A percentile compares a stretch with the other conserved stretches of the same genome.
Conservation (phyloP, 2,888 invertebrate genomes). For the Rapana venosa region DNA sequence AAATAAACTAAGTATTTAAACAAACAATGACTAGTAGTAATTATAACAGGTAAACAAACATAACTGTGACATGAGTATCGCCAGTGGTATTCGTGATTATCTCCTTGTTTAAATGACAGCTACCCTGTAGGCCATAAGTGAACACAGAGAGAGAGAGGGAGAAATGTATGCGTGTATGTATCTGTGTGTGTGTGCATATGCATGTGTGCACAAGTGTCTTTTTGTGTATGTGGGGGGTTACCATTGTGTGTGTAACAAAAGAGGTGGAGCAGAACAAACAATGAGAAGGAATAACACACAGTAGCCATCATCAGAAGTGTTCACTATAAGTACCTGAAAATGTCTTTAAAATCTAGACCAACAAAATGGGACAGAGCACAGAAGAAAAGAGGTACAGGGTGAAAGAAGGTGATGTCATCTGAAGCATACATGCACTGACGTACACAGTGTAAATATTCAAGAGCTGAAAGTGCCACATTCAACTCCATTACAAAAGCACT, state of each 20-base stretch:
- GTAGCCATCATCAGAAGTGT: no score
- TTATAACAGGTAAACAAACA: no score
- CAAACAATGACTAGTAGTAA: no score
- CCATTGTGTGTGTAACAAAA: neutral
- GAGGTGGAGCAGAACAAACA: neutral
- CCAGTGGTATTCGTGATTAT: no score
- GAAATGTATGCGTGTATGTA: neutral
- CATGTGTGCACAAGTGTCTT: neutral
- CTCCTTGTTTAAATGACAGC: no score
- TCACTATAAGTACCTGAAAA: no score
- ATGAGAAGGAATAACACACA: neutral
- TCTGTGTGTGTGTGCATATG: neutral
- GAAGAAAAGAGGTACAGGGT: constrained; percentile 18
- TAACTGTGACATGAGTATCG: no score
- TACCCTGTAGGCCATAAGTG: no score
- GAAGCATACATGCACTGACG: neutral
- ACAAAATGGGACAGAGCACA: constrained; percentile 9
- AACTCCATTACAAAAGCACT: neutral
- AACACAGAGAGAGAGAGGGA: no score
- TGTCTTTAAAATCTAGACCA: no score
- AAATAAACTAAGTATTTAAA: no score
- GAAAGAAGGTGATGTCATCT: neutral
- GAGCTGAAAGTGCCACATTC: neutral
- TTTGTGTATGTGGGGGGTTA: no score
- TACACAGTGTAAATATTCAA: neutral